Conservation (phyloP, 2,888 invertebrate genomes). For the Ichneumon xanthorius region DNA sequence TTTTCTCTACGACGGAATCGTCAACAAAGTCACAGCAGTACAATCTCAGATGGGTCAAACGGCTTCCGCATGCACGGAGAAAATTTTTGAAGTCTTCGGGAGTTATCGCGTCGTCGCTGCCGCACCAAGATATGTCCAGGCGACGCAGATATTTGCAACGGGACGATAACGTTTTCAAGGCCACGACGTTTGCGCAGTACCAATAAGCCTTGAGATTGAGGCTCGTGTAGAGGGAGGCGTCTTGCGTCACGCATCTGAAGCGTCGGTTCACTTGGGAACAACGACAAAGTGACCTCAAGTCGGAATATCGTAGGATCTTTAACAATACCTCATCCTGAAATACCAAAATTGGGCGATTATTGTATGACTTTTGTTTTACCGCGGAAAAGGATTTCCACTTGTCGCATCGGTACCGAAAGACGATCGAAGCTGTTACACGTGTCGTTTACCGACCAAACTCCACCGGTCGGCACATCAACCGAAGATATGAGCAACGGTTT, state of each 20-base stretch:
- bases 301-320: conserved; percentile 92
- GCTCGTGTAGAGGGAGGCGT: conserved; percentile 91
- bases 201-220: conserved; percentile 94
- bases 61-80: conserved; percentile 76
- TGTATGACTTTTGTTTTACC: conserved; percentile 69
- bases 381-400: not conserved
- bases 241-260: conserved; percentile 90
- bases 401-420: not conserved
- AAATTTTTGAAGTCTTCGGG: not conserved
- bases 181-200: conserved; percentile 89
- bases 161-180: conserved; percentile 86
- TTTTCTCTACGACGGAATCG: conserved; percentile 88
- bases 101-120: conserved; percentile 5
- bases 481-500: not conserved
- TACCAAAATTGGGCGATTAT: not conserved
- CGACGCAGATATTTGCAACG: conserved; percentile 86
- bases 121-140: conserved; percentile 11
- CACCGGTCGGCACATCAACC: not conserved
- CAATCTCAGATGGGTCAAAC: conserved; percentile 91
- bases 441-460: not conserved
- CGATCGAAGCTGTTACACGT: not conserved
- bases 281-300: conserved; percentile 91
- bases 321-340: conserved; percentile 94
- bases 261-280: conserved; percentile 91
- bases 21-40: conserved; percentile 93